A percentile compares a stretch with the other conserved stretches of the same genome.
Conservation (phyloP, 2,888 invertebrate species). For the Brachyptera putata region DNA sequence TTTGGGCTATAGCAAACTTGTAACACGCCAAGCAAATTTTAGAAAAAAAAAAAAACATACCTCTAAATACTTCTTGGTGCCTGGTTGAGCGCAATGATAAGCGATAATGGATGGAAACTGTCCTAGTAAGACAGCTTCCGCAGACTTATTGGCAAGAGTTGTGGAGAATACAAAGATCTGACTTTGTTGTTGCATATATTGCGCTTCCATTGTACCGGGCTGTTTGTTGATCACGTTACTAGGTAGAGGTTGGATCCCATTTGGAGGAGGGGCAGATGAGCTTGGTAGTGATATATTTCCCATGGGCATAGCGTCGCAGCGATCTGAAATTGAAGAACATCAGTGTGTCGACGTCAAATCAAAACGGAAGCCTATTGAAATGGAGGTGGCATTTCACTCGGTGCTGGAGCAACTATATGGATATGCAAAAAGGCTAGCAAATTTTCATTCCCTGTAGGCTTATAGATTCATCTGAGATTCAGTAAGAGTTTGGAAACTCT, state of each 20-base stretch:
- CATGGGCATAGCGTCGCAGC: conserved; percentile 22
- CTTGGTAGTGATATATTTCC: conserved; percentile 26
- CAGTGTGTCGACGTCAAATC: neutral
- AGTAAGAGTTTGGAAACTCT: too few species aligned
- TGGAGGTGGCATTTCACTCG: too few species aligned
- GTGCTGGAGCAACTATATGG: too few species aligned
- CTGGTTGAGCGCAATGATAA: conserved; percentile 92
- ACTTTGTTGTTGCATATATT: conserved; percentile 92
- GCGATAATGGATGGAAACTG: conserved; percentile 89
- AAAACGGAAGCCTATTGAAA: too few species aligned
- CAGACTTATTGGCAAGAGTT: conserved; percentile 88
- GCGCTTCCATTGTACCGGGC: conserved; percentile 73
- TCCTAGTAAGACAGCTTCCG: conserved; percentile 85
- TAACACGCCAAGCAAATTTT: too few species aligned
- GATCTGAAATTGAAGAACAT: conserved; percentile 19
- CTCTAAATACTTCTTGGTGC: conserved; percentile 92
- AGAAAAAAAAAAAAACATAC: conserved; percentile 53
- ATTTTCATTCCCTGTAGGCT: too few species aligned
- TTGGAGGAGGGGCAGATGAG: conserved; percentile 33
- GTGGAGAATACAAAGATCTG: conserved; percentile 98
- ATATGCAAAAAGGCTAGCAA: too few species aligned
- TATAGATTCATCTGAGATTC: too few species aligned
- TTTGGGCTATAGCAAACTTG: too few species aligned
- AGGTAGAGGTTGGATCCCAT: conserved; percentile 64
- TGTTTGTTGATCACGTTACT: conserved; percentile 77